These are phyloP conservation scores for Drosophila asahinai DNA, from an alignment of 1,140 invertebrate genomes.

Conservation along the genomic window DNA sequence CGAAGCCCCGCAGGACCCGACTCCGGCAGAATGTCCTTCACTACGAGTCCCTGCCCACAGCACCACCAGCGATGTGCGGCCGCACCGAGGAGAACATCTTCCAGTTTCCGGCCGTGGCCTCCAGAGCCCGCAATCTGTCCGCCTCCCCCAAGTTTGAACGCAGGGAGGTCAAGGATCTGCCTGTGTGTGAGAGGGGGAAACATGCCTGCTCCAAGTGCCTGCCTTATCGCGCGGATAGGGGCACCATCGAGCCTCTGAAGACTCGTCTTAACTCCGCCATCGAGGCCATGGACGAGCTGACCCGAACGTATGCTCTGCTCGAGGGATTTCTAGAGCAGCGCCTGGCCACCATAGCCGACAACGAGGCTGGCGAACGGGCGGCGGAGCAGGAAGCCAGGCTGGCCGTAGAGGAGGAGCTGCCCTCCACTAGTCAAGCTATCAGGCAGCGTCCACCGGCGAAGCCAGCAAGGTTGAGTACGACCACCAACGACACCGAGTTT, in stretches of 20 bases:
- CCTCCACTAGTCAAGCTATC: constrained; percentile 16
- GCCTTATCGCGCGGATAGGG: constrained; percentile 62
- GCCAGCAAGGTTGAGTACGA: background rate
- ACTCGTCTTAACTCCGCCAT: constrained; percentile 67
- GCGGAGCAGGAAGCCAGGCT: background rate
- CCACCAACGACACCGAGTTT: constrained; percentile 85
- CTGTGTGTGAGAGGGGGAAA: constrained; percentile 61
- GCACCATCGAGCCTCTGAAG: constrained; percentile 72
- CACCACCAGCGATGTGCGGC: constrained; percentile 73
- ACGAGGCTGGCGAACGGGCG: constrained; percentile 42
- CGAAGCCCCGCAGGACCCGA: constrained; percentile 66
- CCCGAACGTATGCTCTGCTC: constrained; percentile 57
- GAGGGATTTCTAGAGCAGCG: constrained; percentile 70
- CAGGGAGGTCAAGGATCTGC: constrained; percentile 57
- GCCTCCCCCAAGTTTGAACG: constrained; percentile 59
- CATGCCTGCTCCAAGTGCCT: constrained; percentile 66
- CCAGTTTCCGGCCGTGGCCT: constrained; percentile 69
- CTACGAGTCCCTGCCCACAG: constrained; percentile 78
- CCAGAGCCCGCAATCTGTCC: constrained; percentile 62
- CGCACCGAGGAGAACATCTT: constrained; percentile 70
- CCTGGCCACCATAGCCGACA: constrained; percentile 63
- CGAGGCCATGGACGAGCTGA: constrained; percentile 72
- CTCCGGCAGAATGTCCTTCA: constrained; percentile 45
- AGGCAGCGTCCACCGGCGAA: constrained; percentile 37
- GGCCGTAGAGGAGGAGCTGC: background rate